A percentile compares a stretch with the other conserved stretches of the same genome.
phyloP scores from a whole-genome alignment of 2,113 vertebrate species.

The Rostratula benghalensis region DNA sequence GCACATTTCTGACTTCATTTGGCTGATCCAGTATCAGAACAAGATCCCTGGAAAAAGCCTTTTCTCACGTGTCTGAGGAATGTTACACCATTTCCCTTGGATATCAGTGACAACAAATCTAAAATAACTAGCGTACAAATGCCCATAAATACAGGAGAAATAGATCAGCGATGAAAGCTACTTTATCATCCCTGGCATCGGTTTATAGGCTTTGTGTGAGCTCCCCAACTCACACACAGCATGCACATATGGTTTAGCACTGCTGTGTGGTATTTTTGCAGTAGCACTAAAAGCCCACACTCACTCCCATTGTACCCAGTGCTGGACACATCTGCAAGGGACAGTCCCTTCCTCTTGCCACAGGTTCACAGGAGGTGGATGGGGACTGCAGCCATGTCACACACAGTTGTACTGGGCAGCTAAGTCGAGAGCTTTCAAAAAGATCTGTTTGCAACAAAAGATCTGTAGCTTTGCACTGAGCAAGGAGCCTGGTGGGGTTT shows the following conservation, averaged over 20 bases:
- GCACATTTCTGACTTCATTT: conserved; percentile 1
- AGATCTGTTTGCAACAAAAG: neutral
- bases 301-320: rapidly evolving
- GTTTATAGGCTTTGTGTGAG: neutral
- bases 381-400: rapidly evolving
- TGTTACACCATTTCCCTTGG: neutral
- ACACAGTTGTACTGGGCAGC: neutral
- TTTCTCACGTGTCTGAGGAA: neutral
- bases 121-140: neutral
- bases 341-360: neutral
- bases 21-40: neutral
- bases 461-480: rapidly evolving
- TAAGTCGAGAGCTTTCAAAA: rapidly evolving
- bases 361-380: neutral
- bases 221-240: neutral
- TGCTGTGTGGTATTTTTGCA: neutral
- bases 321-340: neutral
- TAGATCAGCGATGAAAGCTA: neutral
- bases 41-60: neutral
- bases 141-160: neutral
- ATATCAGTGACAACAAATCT: neutral
- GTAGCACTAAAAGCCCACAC: neutral
- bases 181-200: neutral
- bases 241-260: neutral
- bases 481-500: neutral